Base-by-base conservation (phyloP, 2,888 invertebrate species). In the Eupithecia subumbrata region DNA sequence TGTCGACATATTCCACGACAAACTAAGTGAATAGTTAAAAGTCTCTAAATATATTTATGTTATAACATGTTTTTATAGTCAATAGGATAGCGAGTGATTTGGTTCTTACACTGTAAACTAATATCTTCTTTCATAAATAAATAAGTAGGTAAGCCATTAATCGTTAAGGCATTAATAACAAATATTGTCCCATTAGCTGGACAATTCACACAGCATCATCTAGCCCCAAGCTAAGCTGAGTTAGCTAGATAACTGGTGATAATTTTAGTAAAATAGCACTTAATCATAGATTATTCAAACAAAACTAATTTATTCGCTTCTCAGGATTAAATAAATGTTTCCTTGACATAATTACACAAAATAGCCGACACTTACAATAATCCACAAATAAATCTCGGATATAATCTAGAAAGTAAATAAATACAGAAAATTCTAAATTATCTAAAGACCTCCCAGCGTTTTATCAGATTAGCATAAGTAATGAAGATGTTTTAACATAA, bases 401-500 rank as follows among this genome's bases (percentile, higher is more conserved):
- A 70, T 60, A 43, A 80, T 79, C 79, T 72, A 79, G 68, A 78
- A 68, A 64, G 72, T 67, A 73, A 79, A 82, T 77, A 75, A 63
- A 82, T 78, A 75, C 73, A 83, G 82, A 82, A 84, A 81, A 82
- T 79, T 82, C 82, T 84, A 82, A 84, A 86, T 85, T 18, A 67
- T 40, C 37, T 80, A 82, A 40, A 72, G 86, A 87, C 85, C 87
- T 80, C 87, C 86, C 85, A 85, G 22, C 80, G 78, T 81, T 80
- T 80, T 79, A 76, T 77, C 64, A 77, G 81, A 87, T 88, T 87
- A 83, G 84, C 85, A 88, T 88, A 48, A 68, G 73, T 85, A 84
- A 89, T 88, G 82, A 84, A 85, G 84, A 84, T 78, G 82, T 87
- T 84, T 85, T 84, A 81, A 82, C 83, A 85, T 87, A 87, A 86